These are phyloP conservation scores for Myocastor coypus DNA, from an alignment of 2,113 vertebrate genomes.

Conservation along the genomic window DNA sequence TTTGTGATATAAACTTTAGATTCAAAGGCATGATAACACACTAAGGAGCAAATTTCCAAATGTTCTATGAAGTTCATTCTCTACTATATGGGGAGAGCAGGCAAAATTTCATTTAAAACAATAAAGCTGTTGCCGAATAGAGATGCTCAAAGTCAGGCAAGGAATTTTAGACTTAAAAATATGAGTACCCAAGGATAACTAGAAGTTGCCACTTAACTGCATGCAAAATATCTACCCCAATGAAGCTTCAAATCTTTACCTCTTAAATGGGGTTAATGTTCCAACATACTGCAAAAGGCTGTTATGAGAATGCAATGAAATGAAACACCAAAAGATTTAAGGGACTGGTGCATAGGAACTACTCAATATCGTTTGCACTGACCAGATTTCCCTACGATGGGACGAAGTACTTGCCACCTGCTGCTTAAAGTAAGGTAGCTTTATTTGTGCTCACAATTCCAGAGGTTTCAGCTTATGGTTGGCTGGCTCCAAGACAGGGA, in stretches of 20 bases:
- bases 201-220: not conserved
- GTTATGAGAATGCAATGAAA: not conserved
- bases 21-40: constrained; percentile 5
- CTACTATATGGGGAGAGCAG: not conserved
- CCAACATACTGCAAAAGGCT: not conserved
- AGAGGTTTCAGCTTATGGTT: not conserved
- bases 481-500: not conserved
- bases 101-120: not conserved
- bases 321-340: not conserved
- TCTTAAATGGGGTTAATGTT: too few relatives aligned
- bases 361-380: not conserved
- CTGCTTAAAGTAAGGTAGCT: not conserved
- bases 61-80: constrained; percentile 38
- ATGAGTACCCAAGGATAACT: not conserved
- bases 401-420: not conserved
- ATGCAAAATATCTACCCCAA: not conserved
- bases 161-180: not conserved
- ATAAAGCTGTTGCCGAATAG: not conserved
- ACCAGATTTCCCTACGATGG: not conserved
- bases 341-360: not conserved
- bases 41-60: constrained; percentile 38
- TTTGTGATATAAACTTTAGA: constrained; percentile 59
- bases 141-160: not conserved
- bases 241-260: not conserved
- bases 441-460: not conserved